Base-by-base conservation (phyloP, 2,797 vertebrate genomes). In the Melanotaenia nigrans region DNA sequence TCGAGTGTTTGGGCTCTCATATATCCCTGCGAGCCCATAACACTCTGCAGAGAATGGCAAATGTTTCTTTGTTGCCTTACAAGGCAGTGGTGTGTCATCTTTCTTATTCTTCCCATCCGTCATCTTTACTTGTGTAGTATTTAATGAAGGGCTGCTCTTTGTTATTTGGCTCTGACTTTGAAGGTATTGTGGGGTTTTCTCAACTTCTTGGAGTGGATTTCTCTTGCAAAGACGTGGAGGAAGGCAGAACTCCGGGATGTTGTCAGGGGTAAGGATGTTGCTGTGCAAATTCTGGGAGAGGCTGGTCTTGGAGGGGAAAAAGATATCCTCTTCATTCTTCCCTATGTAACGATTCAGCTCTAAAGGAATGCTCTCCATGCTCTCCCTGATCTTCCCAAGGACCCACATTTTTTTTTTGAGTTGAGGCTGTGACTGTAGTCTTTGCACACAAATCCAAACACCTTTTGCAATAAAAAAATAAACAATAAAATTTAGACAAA, bases 261-360 rank as follows among this genome's bases (percentile, higher is more conserved):
- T 93, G 32, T 94, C 90, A 25, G 93, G 91, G 4, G 88, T 95
- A 55, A 94, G 90, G 77, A 94, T 69, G 77, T 94, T 95, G 81
- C 56, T 83, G 84, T 91, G 91, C 61, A 94, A 79, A 66, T 81
- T 87, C 20, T 62, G 79, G 71, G 87, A 85, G 40, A 91, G 69
- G 35, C 65, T 83, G 42, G 71, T 56, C 51, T 90, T 85, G 20
- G 83, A 85, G 6, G 85, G 79, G 12, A 71, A 59, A 38, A 47
- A 67, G 8, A 76, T 11, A 3, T 79, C 64, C 0, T 85, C 89
- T 30, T 85, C 80, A 32, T 65, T 87, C 63, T 83, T 81, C 57
- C 63, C 76, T 28, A 89, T 71, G 60, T 85, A 85, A 24, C 53
- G 77, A 64, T 76, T 87, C 79, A 94, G 68, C 74, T 92, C 88